Evolutionary conservation across 2,113 vertebrate genomes (phyloP), one percentile per base, ranked within the genome.

Genomic region (Trematomus loennbergii): DNA sequence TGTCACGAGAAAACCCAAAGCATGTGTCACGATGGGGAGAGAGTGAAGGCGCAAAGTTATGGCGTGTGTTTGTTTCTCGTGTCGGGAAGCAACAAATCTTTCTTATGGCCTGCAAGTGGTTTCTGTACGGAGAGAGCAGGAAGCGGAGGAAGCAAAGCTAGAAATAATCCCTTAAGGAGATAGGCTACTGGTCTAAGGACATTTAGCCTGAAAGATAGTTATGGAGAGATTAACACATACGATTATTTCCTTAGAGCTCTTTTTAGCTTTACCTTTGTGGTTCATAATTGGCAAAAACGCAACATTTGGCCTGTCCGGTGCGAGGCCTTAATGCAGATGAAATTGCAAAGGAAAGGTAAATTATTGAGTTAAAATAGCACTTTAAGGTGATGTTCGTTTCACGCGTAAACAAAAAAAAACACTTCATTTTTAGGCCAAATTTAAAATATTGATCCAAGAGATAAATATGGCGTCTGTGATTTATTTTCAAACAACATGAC

Each of bases 71-170:
- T 82, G 81, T 90, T 88, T 87, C 82, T 87, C 55, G 33, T 77
- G 84, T 89, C 90, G 88, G 86, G 86, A 88, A 84, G 90, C 89
- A 91, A 84, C 89, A 91, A 90, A 88, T 89, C 87, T 90, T 67
- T 78, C 70, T 90, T 79, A 92, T 68, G 71, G 78, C 78, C 62
- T 74, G 61, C 43, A 70, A 74, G 75, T 79, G 81, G 49, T 75
- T 73, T 85, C 50, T 75, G 18, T 62, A 1, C 52, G 40, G 52
- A 20, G 45, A 45, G 57, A 33, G 45, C 55, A 17, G 16, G 9
- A 12, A 55, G 65, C 58, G 66, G 60, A 65, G 72, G 53, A 2
- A 53, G 54, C 57, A 12, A 66, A 64, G 15, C 9, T 5, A 33
- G 40, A 53, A 55, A 79, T 48, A 67, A 72, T 25, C 55, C 5